Evolutionary conservation across 2,888 invertebrate genomes (phyloP), one percentile per base, ranked within the genome.

Genomic region (Cantharis lateralis): DNA sequence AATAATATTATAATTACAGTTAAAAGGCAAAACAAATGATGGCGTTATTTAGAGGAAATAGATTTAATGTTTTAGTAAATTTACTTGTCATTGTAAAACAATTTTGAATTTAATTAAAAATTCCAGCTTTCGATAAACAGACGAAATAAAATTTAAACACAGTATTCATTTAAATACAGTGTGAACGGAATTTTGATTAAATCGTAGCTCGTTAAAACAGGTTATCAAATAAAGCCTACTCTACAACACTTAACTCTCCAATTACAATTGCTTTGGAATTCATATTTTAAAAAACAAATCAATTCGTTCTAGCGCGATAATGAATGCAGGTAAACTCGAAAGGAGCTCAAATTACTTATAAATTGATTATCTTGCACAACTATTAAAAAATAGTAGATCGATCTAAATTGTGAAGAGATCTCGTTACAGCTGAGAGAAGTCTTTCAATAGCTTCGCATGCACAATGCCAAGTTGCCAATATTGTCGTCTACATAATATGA

Each of bases 111-210:
- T 74, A 74, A 77, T 74, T 77, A 77, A 77, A 74, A 73, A 77
- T 74, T 73, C 62, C 71, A 68, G 66, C 68, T 71, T 74, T 71
- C 64, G 73, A 77, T 74, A 74, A 28, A 70, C 77, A 74, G 74
- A 77, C 74, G 72, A 74, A 77, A 74, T 77, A 77, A 76, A 77
- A 74, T 77, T 77, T 73, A 77, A 77, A 77, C 48, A 48, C 70
- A 62, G 72, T 77, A 71, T 70, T 68, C 74, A 74, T 74, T 77
- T 74, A 68, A 18, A 15, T 62, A 28, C 70, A 73, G 77, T 77
- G 77, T 77, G 77, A 77, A 77, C 72, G 72, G 79, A 76, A 81
- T 81, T 78, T 74, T 79, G 79, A 80, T 79, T 78, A 79, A 81
- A 74, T 76, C 76, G 72, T 74, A 79, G 74, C 78, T 76, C 79